Evolutionary conservation across 2,797 vertebrate genomes (phyloP).

Genomic region (Cossypha caffra): DNA sequence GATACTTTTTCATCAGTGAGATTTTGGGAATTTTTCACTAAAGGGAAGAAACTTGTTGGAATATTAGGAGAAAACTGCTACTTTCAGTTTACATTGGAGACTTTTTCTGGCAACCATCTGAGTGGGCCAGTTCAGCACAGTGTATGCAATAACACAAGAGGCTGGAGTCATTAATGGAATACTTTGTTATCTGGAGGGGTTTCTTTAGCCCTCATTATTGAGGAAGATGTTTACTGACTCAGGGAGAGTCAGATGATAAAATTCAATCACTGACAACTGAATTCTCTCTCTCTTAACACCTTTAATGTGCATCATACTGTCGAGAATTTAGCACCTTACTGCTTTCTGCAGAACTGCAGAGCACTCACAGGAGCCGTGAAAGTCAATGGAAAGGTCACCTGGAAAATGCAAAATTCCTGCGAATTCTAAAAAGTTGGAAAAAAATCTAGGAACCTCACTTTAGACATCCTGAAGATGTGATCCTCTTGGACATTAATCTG

Average conservation of each 20-base stretch:
- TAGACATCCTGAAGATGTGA: neutral
- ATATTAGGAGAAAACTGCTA: neutral
- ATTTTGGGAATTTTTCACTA: neutral
- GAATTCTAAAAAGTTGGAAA: neutral
- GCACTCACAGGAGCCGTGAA: neutral
- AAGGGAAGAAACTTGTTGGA: neutral
- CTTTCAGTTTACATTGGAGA: neutral
- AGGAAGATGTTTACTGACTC: neutral
- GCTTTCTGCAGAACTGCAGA: neutral
- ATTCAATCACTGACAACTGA: neutral
- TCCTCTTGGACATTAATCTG: neutral
- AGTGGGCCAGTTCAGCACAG: neutral
- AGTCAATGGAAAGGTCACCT: neutral
- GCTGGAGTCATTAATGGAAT: neutral
- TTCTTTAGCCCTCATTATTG: neutral
- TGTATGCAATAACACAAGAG: neutral
- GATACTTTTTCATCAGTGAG: neutral
- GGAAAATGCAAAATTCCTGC: neutral
- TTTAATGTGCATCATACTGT: neutral
- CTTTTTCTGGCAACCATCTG: neutral
- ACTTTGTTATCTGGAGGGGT: fast-evolving
- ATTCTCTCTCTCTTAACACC: neutral
- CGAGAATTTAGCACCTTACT: neutral
- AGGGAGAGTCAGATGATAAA: neutral
- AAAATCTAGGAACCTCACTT: neutral